Evolutionary conservation across 2,797 vertebrate genomes (phyloP).

Genomic region (Cossypha polioptera): DNA sequence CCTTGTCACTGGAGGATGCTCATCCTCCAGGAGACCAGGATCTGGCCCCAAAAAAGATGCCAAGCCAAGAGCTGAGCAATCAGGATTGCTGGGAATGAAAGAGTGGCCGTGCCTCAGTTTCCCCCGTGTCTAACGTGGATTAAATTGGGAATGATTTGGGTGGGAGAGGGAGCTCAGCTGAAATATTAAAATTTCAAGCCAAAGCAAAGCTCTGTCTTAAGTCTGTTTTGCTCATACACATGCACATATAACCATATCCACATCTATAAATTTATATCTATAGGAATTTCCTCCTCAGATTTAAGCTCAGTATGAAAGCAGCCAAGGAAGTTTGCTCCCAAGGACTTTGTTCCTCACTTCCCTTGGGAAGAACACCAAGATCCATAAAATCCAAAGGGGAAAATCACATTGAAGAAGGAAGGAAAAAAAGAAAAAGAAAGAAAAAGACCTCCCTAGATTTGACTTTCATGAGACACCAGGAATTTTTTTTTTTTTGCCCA

Average conservation of each 20-base stretch:
- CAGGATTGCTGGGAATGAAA: accelerated
- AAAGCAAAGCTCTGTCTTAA: neutral
- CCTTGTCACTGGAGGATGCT: neutral
- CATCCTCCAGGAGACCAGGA: neutral
- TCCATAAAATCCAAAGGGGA: conserved; percentile 3
- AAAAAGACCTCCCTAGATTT: neutral
- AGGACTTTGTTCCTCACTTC: conserved; percentile 21
- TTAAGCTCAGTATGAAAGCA: conserved; percentile 15
- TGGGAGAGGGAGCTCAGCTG: neutral
- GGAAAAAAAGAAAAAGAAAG: neutral
- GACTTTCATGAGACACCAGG: conserved; percentile 50
- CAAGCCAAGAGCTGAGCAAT: neutral
- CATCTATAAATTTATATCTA: neutral
- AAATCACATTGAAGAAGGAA: neutral
- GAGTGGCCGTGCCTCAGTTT: neutral
- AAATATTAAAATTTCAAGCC: neutral
- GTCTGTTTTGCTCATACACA: neutral
- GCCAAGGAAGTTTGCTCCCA: neutral
- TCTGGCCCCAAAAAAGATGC: neutral
- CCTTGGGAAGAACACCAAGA: neutral
- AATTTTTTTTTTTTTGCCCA: neutral
- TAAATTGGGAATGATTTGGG: neutral
- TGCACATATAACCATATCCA: neutral
- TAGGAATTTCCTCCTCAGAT: neutral
- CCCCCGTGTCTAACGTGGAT: neutral